Evolutionary conservation across 2,888 invertebrate species (phyloP), one percentile per base, ranked within the genome.

Genomic region (Epicampocera succincta): DNA sequence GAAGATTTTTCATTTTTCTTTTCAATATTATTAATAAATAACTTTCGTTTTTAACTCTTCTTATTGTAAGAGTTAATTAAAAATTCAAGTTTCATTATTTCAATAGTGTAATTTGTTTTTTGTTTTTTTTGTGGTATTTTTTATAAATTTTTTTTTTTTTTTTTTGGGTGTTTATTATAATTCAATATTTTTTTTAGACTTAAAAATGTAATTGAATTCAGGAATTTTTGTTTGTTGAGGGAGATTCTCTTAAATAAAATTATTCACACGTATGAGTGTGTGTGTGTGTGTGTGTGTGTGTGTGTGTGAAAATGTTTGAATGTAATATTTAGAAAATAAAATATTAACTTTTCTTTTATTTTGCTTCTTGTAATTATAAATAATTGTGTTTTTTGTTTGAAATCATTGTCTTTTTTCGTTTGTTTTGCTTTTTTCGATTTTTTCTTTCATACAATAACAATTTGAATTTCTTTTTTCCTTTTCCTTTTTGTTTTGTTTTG

Each of bases 1-100:
- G 74, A 82, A 84, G 84, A 85, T 84, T 83, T 83, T 77, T 79
- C 75, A 80, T 84, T 85, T 75, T 74, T 29, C 15, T 80, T 84
- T 84, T 50, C 61, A 60, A 61, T 71, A 33, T 69, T 63, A 52
- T 12, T 56, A 54, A 60, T 68, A 72, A 52, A 74, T 77, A 73
- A 68, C 66, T 74, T 80, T 42, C 61, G 74, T 74, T 80, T 74
- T 76, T 73, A 65, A 33, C 33, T 33, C 83, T 60, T 80, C 44
- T 42, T 38, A 8, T 52, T n/a, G n/a, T n/a, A n/a, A n/a, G 13
- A 46, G 80, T 76, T 84, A 74, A 66, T 83, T 84, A 71, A 80
- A 80, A 80, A 71, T 80, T 60, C 66, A 71, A 75, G 42, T 48
- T 69, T 48, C 33, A 33, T n/a, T n/a, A n/a, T 33, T 33, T 33